Base-by-base conservation (phyloP, 1,140 invertebrate species). In the Drosophila insularis region DNA sequence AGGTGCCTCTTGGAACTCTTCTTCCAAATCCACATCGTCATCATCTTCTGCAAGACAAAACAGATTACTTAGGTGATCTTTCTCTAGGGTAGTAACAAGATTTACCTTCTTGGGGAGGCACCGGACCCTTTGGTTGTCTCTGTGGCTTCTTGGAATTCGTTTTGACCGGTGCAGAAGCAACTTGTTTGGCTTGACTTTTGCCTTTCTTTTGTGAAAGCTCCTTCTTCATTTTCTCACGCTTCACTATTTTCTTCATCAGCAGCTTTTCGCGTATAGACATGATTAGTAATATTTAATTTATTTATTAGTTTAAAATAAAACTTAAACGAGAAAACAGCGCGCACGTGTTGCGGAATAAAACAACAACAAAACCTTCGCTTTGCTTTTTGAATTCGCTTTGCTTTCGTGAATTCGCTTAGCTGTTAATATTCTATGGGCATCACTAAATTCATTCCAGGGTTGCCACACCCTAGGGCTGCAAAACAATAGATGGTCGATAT, bases 241-340 rank as follows among this genome's bases (percentile, higher is more conserved):
- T 96, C 64, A 95, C 95, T 63, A 96, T 95, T 92, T 97, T 97
- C 63, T 95, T 93, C 93, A 96, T 95, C 61, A 97, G 92, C 21
- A 96, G 93, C 92, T 96, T 96, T 65, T 96, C 95, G 35, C 95
- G 94, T 1, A 96, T 93, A 61, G 95, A 95, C 95, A 96, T 96
- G 17, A 23, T 69, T 90, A n/a, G n/a, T 13, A 2, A 17, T 19
- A 6, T 0, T 58, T 19, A 61, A 46, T 43, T 55, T 23, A 61
- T 55, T n/a, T 71, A 67, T 61, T 63, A 62, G 68, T 27, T 71
- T 58, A 63, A 54, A 73, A 67, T 62, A 74, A 53, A 58, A 58
- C 53, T 55, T 37, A 59, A 64, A 31, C 54, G 19, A 61, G n/a
- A 27, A 80, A 74, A 13, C 67, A 60, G 19, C 71, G 67, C 82